A percentile compares a stretch with the other conserved stretches of the same genome.
These are phyloP conservation scores for Echeneis naucrates DNA, from an alignment of 2,797 vertebrate genomes.

Conservation along the genomic window DNA sequence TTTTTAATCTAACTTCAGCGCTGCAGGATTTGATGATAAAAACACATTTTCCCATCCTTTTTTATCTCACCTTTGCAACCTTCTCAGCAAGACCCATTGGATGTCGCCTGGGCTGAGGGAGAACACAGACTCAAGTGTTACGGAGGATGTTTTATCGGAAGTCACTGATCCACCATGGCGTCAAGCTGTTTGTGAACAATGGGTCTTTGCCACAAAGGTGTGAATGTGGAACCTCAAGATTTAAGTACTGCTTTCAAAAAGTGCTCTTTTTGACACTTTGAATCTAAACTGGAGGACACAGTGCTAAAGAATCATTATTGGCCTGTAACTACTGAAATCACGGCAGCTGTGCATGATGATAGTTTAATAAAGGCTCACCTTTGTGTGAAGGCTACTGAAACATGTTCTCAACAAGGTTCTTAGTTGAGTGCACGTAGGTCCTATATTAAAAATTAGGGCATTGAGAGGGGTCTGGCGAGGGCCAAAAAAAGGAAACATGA, in stretches of 20 bases:
- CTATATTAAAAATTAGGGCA: constrained; percentile 22
- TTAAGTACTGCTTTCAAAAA: constrained; percentile 31
- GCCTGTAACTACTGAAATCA: constrained; percentile 21
- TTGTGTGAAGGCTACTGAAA: neutral
- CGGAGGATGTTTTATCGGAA: constrained; percentile 64
- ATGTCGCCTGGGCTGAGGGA: constrained; percentile 29
- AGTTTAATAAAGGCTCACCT: constrained; percentile 32
- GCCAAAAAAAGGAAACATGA: no score
- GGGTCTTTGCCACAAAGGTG: constrained; percentile 33
- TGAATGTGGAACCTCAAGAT: constrained; percentile 29
- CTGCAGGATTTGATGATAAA: constrained; percentile 20
- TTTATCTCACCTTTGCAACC: constrained; percentile 46
- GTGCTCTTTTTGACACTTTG: no score
- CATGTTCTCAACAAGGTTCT: constrained; percentile 9
- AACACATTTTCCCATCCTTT: constrained; percentile 9
- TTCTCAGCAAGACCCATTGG: constrained; percentile 46
- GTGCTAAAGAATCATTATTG: no score
- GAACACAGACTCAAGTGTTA: constrained; percentile 52
- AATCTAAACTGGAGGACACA: constrained; percentile 1
- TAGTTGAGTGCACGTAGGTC: constrained; percentile 14
- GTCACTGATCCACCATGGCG: constrained; percentile 68
- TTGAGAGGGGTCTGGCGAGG: no score
- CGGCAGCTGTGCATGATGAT: constrained; percentile 25
- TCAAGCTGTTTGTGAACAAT: constrained; percentile 50
- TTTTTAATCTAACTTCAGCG: no score